Percentiles rank a stretch among this genome's conserved stretches.
phyloP scores from a whole-genome alignment of 1,140 invertebrate species.

The Stenopsyche tienmushanensis region DNA sequence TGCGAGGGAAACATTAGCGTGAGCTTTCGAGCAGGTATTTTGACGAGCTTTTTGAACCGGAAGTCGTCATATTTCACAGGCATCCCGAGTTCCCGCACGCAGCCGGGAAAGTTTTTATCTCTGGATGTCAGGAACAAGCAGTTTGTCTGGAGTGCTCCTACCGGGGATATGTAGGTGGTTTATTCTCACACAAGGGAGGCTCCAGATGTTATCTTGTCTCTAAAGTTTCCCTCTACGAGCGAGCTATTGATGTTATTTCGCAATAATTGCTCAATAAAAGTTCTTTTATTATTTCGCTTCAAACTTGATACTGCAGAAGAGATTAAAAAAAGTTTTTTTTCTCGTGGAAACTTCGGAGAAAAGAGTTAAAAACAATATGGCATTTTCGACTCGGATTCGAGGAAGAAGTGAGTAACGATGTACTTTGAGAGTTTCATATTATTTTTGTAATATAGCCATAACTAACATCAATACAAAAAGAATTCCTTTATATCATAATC shows the following conservation, averaged over 20 bases:
- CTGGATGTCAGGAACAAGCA: slow-evolving; percentile 25
- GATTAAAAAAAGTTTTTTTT: neutral
- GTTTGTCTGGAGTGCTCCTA: slow-evolving; percentile 6
- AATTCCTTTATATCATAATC: neutral
- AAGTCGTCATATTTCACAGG: slow-evolving; percentile 41
- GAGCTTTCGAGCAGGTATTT: slow-evolving; percentile 31
- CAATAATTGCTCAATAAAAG: slow-evolving; percentile 2
- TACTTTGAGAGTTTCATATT: neutral
- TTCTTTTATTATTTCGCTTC: neutral
- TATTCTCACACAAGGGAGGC: neutral
- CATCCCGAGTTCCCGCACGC: no score
- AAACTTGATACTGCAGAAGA: neutral
- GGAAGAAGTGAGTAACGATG: no score
- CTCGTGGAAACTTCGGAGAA: no score
- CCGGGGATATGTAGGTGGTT: no score
- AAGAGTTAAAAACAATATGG: no score
- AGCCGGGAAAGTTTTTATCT: slow-evolving; percentile 39
- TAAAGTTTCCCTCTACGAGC: neutral
- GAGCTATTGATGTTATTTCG: neutral
- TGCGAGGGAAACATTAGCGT: slow-evolving; percentile 19
- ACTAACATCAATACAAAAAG: neutral
- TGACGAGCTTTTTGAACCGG: slow-evolving; percentile 36
- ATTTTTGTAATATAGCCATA: neutral
- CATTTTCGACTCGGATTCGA: no score
- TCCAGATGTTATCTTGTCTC: slow-evolving; percentile 17